Evolutionary conservation across 92 coral and sea anemone species (phyloP).

Genomic region (Scolanthus callimorphus): DNA sequence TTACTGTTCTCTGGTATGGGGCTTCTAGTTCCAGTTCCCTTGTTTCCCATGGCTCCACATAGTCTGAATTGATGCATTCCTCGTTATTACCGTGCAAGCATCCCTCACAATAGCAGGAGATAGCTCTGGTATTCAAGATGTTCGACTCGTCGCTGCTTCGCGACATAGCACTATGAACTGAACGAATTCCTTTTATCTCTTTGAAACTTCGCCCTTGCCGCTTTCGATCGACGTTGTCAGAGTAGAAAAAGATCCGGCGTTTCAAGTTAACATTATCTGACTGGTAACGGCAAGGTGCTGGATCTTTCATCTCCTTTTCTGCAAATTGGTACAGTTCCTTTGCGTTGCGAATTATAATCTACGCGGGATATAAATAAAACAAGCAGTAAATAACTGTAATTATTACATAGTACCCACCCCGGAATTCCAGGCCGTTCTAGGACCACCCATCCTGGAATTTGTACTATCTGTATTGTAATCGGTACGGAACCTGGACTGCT

Average conservation of each 20-base stretch:
- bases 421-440: too few species aligned
- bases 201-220: slow-evolving; percentile 17
- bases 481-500: too few species aligned
- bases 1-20: too few species aligned
- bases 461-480: too few species aligned
- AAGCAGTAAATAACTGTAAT: too few species aligned
- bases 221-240: slow-evolving; percentile 3
- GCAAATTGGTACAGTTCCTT: slow-evolving; percentile 29
- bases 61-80: background rate
- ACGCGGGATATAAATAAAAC: too few species aligned
- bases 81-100: slow-evolving; percentile 1
- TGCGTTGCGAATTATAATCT: slow-evolving; percentile 20
- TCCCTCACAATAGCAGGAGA: slow-evolving; percentile 12
- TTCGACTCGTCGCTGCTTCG: slow-evolving; percentile 2
- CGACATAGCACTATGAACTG: slow-evolving; percentile 28
- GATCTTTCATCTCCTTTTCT: slow-evolving; percentile 4
- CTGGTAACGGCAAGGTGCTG: slow-evolving; percentile 37
- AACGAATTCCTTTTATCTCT: slow-evolving; percentile 30
- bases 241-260: too few species aligned
- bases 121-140: background rate
- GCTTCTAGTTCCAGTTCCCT: slow-evolving; percentile 1
- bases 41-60: slow-evolving; percentile 1
- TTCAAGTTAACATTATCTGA: slow-evolving; percentile 21
- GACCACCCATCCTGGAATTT: too few species aligned
- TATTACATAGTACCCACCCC: too few species aligned